A percentile compares a stretch with the other conserved stretches of the same genome.
Evolutionary conservation across 2,113 vertebrate genomes (phyloP).

Genomic region (Reinhardtius hippoglossoides): DNA sequence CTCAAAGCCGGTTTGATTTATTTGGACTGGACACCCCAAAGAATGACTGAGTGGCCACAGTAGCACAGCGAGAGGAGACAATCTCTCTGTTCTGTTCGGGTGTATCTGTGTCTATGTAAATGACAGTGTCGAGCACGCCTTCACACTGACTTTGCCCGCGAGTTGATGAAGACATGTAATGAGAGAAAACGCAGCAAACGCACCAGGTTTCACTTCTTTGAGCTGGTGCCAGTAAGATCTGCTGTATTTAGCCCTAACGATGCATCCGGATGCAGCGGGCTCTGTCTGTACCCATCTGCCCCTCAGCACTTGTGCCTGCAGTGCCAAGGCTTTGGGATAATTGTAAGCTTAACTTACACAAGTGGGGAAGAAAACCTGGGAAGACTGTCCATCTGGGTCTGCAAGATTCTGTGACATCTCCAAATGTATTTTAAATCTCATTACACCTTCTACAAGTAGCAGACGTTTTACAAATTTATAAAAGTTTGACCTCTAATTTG

Average conservation of each 20-base stretch:
- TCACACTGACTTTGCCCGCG: conserved; percentile 46
- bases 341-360: conserved; percentile 61
- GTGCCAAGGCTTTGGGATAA: conserved; percentile 67
- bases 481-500: conserved; percentile 54
- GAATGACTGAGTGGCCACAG: conserved; percentile 58
- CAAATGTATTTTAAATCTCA: conserved; percentile 75
- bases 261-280: conserved; percentile 57
- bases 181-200: conserved; percentile 23
- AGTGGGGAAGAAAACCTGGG: conserved; percentile 46
- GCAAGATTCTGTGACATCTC: conserved; percentile 67
- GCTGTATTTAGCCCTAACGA: conserved; percentile 52
- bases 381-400: conserved; percentile 61
- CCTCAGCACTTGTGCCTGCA: conserved; percentile 69
- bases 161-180: conserved; percentile 37
- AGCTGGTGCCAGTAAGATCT: conserved; percentile 55
- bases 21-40: conserved; percentile 58
- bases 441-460: conserved; percentile 67
- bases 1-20: conserved; percentile 18
- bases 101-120: conserved; percentile 69
- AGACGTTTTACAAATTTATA: conserved; percentile 69
- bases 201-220: conserved; percentile 42
- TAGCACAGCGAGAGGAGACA: conserved; percentile 75
- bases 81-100: conserved; percentile 68
- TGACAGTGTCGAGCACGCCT: conserved; percentile 55
- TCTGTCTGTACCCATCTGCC: conserved; percentile 69